Conservation (phyloP, 2,113 vertebrate species). For the Campylomormyrus tamandua region DNA sequence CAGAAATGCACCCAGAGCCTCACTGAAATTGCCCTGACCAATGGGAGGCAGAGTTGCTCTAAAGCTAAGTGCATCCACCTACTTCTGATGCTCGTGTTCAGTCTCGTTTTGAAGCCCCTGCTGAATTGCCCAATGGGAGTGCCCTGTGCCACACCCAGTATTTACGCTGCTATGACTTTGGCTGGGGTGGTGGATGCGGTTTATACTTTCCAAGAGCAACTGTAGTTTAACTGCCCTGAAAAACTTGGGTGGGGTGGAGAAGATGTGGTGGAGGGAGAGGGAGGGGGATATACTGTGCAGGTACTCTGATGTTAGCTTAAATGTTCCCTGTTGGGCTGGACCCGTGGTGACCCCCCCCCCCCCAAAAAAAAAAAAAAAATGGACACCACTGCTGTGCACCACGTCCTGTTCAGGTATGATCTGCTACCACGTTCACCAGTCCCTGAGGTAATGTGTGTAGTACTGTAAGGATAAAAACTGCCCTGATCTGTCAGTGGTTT, state of each 20-base stretch:
- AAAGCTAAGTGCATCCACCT: neutral
- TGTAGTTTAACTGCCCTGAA: neutral
- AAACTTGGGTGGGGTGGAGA: neutral
- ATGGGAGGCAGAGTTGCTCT: neutral
- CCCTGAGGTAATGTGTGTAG: neutral
- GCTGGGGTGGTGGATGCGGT: neutral
- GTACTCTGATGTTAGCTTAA: neutral
- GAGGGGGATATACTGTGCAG: neutral
- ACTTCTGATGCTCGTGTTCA: neutral
- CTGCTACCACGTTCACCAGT: neutral
- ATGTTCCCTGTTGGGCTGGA: neutral
- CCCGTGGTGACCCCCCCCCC: neutral
- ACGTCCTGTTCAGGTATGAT: neutral
- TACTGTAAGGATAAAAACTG: neutral
- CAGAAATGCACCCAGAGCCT: neutral
- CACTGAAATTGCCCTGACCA: neutral
- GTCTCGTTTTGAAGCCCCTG: neutral
- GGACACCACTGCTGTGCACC: neutral
- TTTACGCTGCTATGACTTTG: neutral
- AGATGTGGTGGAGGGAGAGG: neutral
- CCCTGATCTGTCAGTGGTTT: neutral
- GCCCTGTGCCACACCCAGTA: neutral
- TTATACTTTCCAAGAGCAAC: neutral
- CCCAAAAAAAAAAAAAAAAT: neutral
- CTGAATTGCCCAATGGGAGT: neutral